Base-by-base conservation (phyloP, 2,888 invertebrate species). In the Papilio gigon region DNA sequence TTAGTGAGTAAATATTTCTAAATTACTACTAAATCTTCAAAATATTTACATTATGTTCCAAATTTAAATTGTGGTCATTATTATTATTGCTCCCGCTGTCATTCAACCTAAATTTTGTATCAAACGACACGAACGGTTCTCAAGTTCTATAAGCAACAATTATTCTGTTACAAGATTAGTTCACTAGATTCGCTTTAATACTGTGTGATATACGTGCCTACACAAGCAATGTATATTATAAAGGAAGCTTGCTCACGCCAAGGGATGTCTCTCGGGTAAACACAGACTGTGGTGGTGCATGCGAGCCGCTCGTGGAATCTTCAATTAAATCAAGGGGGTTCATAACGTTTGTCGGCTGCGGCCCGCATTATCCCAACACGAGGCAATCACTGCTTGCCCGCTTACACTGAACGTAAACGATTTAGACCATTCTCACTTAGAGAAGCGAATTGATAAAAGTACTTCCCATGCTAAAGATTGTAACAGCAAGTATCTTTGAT, bases 311-410 rank as follows among this genome's bases (percentile, higher is more conserved):
- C 75, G 80, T 81, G 84, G 85, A 84, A 84, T 86, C 83, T 87
- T 88, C 89, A 88, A 89, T 90, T 88, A 90, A 89, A 87, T 85
- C 89, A 82, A 56, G 86, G 82, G 85, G 85, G 88, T 85, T 84
- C 86, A 86, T 85, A 86, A 84, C 86, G 84, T 84, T 80, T 76
- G 81, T 78, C 75, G 78, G 77, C 69, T 62, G 69, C 67, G 72
- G 80, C 89, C 90, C 90, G 89, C 87, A 89, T 89, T 84, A 84
- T 84, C 77, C 80, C 79, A 80, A 80, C 83, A 82, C 77, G 80
- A 83, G 78, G 86, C 89, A 89, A 89, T 89, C 86, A 87, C 79
- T 77, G 73, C 72, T 22, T 20, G 22, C 76, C 78, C 78, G 82
- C 82, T 85, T 82, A 84, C 82, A 71, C 80, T 78, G 80, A 82